Evolutionary conservation across 2,113 vertebrate species (phyloP), one percentile per base, ranked within the genome.

Genomic region (Trichomycterus rosablanca): DNA sequence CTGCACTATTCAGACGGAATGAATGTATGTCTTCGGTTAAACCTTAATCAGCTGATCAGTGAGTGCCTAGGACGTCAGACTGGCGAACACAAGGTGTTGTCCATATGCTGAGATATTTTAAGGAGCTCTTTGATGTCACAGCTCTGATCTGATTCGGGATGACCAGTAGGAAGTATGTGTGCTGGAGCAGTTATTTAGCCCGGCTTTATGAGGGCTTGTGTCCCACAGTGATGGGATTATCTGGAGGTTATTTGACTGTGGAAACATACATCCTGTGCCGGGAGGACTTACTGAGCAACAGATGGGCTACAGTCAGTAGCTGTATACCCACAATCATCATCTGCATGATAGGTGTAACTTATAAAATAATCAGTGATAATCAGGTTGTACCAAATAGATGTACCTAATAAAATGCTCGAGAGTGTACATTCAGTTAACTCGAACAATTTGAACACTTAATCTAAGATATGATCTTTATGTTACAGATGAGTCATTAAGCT

Each of bases 191-290:
- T 66, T 54, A 42, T 22, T 69, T 46, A 61, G 40, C 43, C 44
- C 60, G 71, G 46, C 50, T 61, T 57, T 45, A 60, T 37, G 48
- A 60, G 44, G 37, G 61, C 58, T 56, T 61, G 62, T 64, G n/a
- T 57, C 43, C 15, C 14, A 54, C 50, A 30, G 66, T 42, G 34
- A 69, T 58, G 40, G 58, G 57, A 65, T 58, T 63, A 66, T 69
- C 48, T 42, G 46, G 45, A 69, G 42, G 18, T 24, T 10, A 22
- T 63, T 45, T 16, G 37, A 23, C 58, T 51, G 18, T 35, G 55
- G 11, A 45, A 60, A 60, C 43, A 44, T 16, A 14, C 26, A 30
- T 7, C 26, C 26, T 30, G 3, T 4, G 26, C 26, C 7, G 26
- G 7, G 26, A 30, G 26, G n/a, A n/a, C n/a, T n/a, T n/a, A n/a